Evolutionary conservation across 2,888 invertebrate species (phyloP).

Genomic region (Idaea dimidiata): DNA sequence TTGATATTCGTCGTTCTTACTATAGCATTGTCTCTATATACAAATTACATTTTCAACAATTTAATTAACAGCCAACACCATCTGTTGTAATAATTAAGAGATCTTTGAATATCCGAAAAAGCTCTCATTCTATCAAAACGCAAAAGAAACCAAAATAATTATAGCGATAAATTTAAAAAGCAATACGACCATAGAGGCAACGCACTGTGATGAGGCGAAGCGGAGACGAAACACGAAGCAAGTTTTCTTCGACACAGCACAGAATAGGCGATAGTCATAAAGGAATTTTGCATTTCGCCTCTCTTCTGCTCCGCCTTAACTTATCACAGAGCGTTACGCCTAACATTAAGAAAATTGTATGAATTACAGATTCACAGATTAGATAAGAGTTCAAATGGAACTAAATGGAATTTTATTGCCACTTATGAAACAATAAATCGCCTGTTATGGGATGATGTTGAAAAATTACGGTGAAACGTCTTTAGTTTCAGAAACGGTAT

Average conservation of each 20-base stretch:
- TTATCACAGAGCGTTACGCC: too few species aligned
- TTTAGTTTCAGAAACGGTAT: neutral
- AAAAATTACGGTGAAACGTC: neutral
- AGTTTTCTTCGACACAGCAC: too few species aligned
- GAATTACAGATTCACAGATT: conserved; percentile 10
- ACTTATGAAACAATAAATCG: conserved; percentile 22
- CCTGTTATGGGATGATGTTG: conserved; percentile 11
- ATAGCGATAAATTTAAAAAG: neutral
- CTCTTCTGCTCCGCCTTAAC: conserved; percentile 3
- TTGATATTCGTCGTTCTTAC: neutral
- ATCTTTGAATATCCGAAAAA: neutral
- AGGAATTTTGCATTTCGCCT: neutral
- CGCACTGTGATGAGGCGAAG: too few species aligned
- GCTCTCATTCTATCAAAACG: neutral
- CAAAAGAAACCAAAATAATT: neutral
- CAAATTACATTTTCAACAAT: neutral
- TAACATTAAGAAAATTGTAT: conserved; percentile 9
- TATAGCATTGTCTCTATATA: too few species aligned
- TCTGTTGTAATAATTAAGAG: neutral
- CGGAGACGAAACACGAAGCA: too few species aligned
- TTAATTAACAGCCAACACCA: neutral
- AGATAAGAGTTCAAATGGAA: conserved; percentile 7
- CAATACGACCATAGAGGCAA: too few species aligned
- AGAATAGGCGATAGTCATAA: neutral
- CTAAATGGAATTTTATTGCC: conserved; percentile 21